phyloP scores from a whole-genome alignment of 1,140 invertebrate genomes.

The Drosophila gunungcola region DNA sequence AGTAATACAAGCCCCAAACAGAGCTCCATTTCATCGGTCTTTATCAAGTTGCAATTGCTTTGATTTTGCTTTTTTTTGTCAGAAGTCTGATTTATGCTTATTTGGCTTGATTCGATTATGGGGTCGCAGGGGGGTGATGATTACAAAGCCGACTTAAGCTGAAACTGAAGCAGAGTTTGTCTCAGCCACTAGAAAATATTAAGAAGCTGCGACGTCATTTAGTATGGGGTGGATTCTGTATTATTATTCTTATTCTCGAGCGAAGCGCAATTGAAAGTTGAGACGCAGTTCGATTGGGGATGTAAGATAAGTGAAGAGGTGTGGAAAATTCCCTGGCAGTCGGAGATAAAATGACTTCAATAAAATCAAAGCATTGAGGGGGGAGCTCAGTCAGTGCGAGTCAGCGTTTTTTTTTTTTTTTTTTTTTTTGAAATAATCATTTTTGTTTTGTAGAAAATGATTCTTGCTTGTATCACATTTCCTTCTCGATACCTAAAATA shows the following conservation, averaged over 20 bases:
- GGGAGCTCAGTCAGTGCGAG: conserved; percentile 1
- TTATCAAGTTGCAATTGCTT: conserved; percentile 31
- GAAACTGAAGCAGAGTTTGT: conserved; percentile 13
- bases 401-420: background rate
- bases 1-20: conserved; percentile 22
- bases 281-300: conserved; percentile 35
- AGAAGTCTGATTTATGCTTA: conserved; percentile 24
- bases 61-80: conserved; percentile 7
- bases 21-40: conserved; percentile 13
- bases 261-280: conserved; percentile 35
- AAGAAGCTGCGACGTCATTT: conserved; percentile 37
- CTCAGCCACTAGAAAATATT: conserved; percentile 14
- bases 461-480: background rate
- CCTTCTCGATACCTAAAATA: background rate
- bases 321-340: conserved; percentile 1
- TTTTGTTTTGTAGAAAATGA: too few species aligned
- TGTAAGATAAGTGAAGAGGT: conserved; percentile 5
- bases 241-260: conserved; percentile 13
- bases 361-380: background rate
- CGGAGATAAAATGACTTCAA: conserved; percentile 1
- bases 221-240: conserved; percentile 39
- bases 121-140: background rate
- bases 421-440: background rate
- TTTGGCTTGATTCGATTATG: conserved; percentile 12
- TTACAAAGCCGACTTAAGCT: background rate